Evolutionary conservation across 2,888 invertebrate species (phyloP).

Genomic region (Drosophila histrio): DNA sequence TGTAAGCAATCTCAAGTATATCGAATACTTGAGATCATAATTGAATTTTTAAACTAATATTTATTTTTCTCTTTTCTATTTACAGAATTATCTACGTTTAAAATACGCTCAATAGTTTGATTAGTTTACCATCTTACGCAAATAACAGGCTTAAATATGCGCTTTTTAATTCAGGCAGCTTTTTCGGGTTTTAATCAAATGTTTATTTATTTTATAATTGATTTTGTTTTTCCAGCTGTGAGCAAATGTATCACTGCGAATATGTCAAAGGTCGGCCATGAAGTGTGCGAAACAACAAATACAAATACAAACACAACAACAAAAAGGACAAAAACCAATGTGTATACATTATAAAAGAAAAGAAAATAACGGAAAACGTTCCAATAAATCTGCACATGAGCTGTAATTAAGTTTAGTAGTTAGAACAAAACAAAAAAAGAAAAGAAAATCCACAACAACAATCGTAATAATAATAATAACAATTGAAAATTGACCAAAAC

Average conservation of each 20-base stretch:
- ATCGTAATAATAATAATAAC: constrained; percentile 16
- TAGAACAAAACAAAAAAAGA: constrained; percentile 52
- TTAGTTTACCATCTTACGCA: constrained; percentile 47
- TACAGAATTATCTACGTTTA: constrained; percentile 49
- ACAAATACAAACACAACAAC: constrained; percentile 53
- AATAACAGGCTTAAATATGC: constrained; percentile 1
- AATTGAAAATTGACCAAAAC: constrained; percentile 30
- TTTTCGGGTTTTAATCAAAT: neutral
- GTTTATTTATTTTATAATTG: neutral
- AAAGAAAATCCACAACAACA: constrained; percentile 18
- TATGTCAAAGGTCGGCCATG: constrained; percentile 82
- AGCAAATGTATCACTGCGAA: constrained; percentile 79
- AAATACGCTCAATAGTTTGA: constrained; percentile 46
- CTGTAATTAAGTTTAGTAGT: constrained; percentile 78
- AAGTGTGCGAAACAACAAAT: constrained; percentile 69
- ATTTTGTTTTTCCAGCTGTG: constrained; percentile 74
- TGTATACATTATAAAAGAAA: constrained; percentile 57
- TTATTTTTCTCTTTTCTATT: constrained; percentile 36
- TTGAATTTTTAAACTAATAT: constrained; percentile 14
- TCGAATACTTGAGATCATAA: neutral
- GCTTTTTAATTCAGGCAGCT: neutral
- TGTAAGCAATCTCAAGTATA: neutral
- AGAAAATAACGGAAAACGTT: constrained; percentile 52
- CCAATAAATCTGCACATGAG: constrained; percentile 64
- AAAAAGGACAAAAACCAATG: constrained; percentile 57